Evolutionary conservation across 1,140 invertebrate species (phyloP).

Genomic region (Conus betulinus): DNA sequence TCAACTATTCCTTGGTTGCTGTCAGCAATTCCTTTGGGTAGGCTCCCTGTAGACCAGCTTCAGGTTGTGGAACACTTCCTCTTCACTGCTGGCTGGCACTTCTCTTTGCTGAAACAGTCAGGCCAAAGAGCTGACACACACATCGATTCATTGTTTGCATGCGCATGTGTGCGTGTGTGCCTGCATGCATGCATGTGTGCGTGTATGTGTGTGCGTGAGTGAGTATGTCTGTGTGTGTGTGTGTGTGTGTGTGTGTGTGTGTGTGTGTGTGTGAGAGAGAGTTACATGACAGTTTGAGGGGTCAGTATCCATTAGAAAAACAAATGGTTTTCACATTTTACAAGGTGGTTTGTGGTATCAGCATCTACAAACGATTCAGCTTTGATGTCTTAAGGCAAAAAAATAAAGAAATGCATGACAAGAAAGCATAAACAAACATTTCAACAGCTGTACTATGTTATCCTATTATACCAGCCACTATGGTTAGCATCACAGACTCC

Average conservation of each 20-base stretch:
- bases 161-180: no score
- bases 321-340: no score
- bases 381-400: not conserved
- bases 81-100: conserved; percentile 63
- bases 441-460: no score
- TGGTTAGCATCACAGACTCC: no score
- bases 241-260: not conserved
- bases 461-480: no score
- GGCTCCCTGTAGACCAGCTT: conserved; percentile 62
- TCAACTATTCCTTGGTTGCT: not conserved
- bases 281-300: not conserved
- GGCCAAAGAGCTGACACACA: no score
- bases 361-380: no score
- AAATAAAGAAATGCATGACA: not conserved
- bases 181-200: no score
- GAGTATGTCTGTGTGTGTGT: not conserved
- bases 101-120: conserved; percentile 53
- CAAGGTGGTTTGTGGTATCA: no score
- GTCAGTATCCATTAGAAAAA: no score
- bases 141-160: no score
- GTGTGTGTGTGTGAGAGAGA: not conserved
- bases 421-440: no score
- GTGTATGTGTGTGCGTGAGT: not conserved
- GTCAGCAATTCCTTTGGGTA: conserved; percentile 61
- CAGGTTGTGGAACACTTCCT: conserved; percentile 66